Percentiles rank a stretch among this genome's conserved stretches.
Evolutionary conservation across 2,113 vertebrate species (phyloP).

Genomic region (Pelobates fuscus): DNA sequence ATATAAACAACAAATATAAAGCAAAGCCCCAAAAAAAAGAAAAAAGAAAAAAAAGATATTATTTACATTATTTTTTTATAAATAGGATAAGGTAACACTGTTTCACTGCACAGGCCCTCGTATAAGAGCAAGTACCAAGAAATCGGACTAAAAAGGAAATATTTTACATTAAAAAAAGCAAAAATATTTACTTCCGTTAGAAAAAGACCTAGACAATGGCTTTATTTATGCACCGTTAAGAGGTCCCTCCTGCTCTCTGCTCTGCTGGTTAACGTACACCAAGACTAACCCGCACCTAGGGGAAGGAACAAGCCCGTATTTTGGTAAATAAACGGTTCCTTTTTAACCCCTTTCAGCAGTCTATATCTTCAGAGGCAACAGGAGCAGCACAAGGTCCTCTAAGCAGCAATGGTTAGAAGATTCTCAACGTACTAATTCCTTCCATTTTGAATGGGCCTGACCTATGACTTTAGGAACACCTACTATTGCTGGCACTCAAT

Average conservation of each 20-base stretch:
- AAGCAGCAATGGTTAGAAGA: background rate
- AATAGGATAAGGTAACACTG: slow-evolving; percentile 84
- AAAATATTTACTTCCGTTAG: slow-evolving; percentile 6
- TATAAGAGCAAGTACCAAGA: background rate
- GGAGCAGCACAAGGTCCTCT: background rate
- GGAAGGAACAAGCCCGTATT: background rate
- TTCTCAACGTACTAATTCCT: background rate
- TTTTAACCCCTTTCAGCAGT: background rate
- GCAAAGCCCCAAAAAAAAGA: slow-evolving; percentile 84
- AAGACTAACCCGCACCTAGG: background rate
- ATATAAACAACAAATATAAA: slow-evolving; percentile 64
- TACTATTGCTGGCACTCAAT: background rate
- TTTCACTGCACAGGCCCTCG: background rate
- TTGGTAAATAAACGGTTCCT: background rate
- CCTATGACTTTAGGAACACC: background rate
- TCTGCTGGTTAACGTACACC: background rate
- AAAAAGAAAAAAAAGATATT: too few relatives aligned
- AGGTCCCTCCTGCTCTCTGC: background rate
- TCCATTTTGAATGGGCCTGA: background rate
- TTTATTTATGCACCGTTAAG: background rate
- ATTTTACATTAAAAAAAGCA: background rate
- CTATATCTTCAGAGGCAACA: too few relatives aligned
- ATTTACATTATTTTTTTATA: too few relatives aligned
- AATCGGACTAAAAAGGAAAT: background rate
- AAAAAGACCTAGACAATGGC: background rate